Percentiles rank a stretch among this genome's conserved stretches.
Evolutionary conservation across 2,113 vertebrate species (phyloP).

Genomic region (Bettongia penicillata): DNA sequence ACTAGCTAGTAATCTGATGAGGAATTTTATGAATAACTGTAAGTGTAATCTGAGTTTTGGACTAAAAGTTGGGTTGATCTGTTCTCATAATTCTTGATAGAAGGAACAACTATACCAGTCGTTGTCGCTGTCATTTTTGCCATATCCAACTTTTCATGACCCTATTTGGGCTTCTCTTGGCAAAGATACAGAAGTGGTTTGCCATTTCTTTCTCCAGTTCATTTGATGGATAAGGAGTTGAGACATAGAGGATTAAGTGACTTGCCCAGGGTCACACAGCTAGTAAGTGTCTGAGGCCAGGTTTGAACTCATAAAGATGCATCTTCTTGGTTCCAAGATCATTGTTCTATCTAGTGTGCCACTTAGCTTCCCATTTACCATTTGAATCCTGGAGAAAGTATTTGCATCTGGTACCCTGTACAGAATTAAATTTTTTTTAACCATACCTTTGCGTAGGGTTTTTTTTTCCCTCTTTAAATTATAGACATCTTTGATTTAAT

Average conservation of each 20-base stretch:
- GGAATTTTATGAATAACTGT: accelerated
- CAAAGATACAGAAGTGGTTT: not conserved
- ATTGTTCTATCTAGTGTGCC: not conserved
- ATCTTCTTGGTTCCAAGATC: not conserved
- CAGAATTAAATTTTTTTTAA: not conserved
- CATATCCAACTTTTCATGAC: not conserved
- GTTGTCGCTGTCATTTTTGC: not conserved
- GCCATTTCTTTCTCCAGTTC: not conserved
- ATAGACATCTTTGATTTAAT: not conserved
- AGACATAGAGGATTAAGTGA: not conserved
- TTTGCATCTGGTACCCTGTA: not conserved
- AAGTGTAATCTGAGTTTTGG: not conserved
- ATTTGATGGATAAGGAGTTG: not conserved
- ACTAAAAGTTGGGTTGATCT: not conserved
- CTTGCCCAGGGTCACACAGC: not conserved
- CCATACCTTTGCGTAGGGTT: not conserved
- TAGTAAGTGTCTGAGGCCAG: not conserved
- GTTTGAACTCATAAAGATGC: not conserved
- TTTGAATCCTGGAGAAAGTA: not conserved
- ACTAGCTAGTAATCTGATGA: not conserved
- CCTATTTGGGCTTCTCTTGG: not conserved
- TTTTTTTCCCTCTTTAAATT: not conserved
- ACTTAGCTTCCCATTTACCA: not conserved
- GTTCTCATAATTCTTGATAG: not conserved
- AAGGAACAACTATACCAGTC: not conserved